Evolutionary conservation across 2,888 invertebrate species (phyloP).

Genomic region (Pandemis heparana): DNA sequence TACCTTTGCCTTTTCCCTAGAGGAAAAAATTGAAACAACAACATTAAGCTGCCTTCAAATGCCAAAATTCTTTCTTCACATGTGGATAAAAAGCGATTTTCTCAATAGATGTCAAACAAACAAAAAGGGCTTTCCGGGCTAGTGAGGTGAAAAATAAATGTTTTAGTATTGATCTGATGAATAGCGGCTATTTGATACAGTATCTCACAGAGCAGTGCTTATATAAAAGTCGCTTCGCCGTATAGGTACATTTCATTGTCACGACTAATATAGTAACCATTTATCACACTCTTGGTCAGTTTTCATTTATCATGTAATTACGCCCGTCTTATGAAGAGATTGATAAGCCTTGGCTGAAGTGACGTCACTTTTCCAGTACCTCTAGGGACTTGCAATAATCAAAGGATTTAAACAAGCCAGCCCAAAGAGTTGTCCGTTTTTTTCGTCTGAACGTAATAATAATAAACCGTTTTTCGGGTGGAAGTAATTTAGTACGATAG

Average conservation of each 20-base stretch:
- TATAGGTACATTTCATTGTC: background rate
- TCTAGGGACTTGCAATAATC: background rate
- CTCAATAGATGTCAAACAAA: no score
- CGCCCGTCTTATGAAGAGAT: background rate
- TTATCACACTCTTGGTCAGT: no score
- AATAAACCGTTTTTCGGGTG: constrained; percentile 24
- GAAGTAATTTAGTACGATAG: constrained; percentile 32
- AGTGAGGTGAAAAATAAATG: no score
- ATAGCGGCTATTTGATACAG: background rate
- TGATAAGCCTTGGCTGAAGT: background rate
- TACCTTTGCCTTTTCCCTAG: no score
- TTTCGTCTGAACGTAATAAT: constrained; percentile 21
- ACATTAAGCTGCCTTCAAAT: no score
- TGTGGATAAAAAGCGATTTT: no score
- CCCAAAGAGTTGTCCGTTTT: constrained; percentile 10
- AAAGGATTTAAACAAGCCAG: background rate
- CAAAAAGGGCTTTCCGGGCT: no score
- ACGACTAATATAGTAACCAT: background rate
- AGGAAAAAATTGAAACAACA: no score
- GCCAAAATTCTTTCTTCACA: no score
- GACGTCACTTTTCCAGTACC: background rate
- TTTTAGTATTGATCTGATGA: no score
- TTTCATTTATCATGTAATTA: background rate
- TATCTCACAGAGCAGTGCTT: background rate
- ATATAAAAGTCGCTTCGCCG: background rate